Evolutionary conservation across 1,140 invertebrate genomes (phyloP).

Genomic region (Formica selysi): DNA sequence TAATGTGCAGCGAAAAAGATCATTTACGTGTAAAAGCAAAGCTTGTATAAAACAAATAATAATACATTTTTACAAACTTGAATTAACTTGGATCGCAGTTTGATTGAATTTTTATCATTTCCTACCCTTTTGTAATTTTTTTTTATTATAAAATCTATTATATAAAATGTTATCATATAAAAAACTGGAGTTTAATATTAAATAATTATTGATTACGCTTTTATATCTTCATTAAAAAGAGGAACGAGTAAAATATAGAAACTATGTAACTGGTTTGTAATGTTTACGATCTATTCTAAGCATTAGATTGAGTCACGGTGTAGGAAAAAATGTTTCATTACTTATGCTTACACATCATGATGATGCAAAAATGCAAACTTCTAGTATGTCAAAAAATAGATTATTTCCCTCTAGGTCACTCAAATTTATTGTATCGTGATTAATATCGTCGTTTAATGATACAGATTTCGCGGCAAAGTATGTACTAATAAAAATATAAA

Average conservation of each 20-base stretch:
- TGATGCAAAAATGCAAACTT: background rate
- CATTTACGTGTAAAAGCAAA: background rate
- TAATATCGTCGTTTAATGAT: background rate
- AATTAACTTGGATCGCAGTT: background rate
- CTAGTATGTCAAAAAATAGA: background rate
- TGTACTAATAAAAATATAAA: constrained; percentile 37
- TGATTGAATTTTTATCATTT: background rate
- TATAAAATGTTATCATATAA: background rate
- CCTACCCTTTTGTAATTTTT: background rate
- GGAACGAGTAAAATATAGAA: background rate
- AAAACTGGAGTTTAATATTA: background rate
- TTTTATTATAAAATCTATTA: background rate
- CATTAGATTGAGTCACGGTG: constrained; percentile 2
- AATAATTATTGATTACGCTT: background rate
- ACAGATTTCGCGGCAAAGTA: background rate
- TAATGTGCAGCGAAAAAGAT: background rate
- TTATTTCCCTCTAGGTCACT: background rate
- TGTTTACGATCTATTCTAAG: background rate
- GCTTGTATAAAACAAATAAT: background rate
- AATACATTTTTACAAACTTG: background rate
- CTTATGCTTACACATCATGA: background rate
- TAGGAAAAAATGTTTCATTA: background rate
- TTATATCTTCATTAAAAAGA: background rate
- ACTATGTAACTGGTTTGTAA: background rate
- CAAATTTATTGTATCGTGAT: background rate